phyloP scores from a whole-genome alignment of 2,888 invertebrate species.

The Drosophila testacea region DNA sequence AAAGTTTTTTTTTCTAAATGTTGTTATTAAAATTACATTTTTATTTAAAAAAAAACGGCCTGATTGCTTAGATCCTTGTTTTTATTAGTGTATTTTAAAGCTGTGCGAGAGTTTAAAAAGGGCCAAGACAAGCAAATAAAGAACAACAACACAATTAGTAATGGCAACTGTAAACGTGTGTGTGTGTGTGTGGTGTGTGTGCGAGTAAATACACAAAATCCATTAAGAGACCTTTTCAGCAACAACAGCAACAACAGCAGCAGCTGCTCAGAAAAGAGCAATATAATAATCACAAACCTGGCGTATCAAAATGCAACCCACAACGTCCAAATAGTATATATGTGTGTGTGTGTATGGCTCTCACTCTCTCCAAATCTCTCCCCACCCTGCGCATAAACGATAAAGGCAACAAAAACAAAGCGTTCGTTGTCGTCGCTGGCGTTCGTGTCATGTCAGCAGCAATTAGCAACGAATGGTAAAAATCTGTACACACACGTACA shows the following conservation, averaged over 20 bases:
- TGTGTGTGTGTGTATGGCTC: constrained; percentile 13
- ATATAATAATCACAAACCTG: constrained; percentile 66
- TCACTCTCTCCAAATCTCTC: constrained; percentile 7
- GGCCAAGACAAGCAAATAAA: constrained; percentile 43
- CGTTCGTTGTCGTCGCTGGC: constrained; percentile 30
- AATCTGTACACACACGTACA: constrained; percentile 56
- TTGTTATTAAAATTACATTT: too few species aligned
- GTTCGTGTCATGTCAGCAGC: constrained; percentile 70
- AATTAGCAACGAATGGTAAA: constrained; percentile 76
- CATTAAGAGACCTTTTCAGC: constrained; percentile 50
- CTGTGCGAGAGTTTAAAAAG: constrained; percentile 28
- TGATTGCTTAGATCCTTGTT: too few species aligned
- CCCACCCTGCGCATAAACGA: constrained; percentile 17
- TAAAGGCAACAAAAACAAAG: constrained; percentile 57
- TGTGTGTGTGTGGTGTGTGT: constrained; percentile 11
- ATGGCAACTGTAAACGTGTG: constrained; percentile 42
- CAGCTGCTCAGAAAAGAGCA: constrained; percentile 61
- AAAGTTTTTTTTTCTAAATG: too few species aligned
- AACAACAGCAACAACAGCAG: constrained; percentile 40
- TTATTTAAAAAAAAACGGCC: too few species aligned
- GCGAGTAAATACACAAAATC: constrained; percentile 53
- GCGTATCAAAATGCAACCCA: constrained; percentile 81
- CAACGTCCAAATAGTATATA: constrained; percentile 41
- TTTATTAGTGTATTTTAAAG: constrained; percentile 38
- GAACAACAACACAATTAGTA: constrained; percentile 62